phyloP scores from a whole-genome alignment of 2,113 vertebrate genomes.

The Heliornis fulica region DNA sequence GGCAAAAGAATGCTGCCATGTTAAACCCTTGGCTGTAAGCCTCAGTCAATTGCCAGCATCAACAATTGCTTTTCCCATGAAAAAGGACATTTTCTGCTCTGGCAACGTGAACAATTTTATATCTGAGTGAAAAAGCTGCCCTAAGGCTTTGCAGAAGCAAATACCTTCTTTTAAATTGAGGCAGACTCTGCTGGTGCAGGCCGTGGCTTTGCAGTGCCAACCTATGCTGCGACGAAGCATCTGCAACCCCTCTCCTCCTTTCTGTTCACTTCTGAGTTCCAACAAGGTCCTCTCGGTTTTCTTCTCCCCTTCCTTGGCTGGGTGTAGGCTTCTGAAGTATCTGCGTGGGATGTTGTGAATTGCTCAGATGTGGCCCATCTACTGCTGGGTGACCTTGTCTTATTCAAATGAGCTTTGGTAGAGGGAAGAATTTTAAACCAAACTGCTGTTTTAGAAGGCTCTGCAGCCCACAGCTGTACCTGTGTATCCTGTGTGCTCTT shows the following conservation, averaged over 20 bases:
- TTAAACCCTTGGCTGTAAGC: slow-evolving; percentile 57
- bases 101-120: background rate
- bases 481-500: background rate
- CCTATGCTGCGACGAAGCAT: background rate
- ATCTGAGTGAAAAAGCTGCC: background rate
- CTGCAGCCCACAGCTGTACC: background rate
- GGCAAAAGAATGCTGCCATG: slow-evolving; percentile 62
- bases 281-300: background rate
- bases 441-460: background rate
- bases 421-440: background rate
- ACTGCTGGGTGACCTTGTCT: background rate
- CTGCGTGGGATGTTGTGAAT: background rate
- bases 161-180: slow-evolving; percentile 19
- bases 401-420: background rate
- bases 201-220: background rate
- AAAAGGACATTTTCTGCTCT: slow-evolving; percentile 54
- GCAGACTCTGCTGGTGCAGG: background rate
- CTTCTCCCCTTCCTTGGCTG: background rate
- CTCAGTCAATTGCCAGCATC: slow-evolving; percentile 54
- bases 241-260: background rate
- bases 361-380: background rate
- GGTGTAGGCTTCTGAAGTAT: background rate
- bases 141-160: background rate
- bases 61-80: slow-evolving; percentile 62
- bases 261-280: background rate